Percentiles rank a stretch among this genome's conserved stretches.
phyloP scores from a whole-genome alignment of 92 coral and sea anemone genomes.

The Paragorgia papillata region DNA sequence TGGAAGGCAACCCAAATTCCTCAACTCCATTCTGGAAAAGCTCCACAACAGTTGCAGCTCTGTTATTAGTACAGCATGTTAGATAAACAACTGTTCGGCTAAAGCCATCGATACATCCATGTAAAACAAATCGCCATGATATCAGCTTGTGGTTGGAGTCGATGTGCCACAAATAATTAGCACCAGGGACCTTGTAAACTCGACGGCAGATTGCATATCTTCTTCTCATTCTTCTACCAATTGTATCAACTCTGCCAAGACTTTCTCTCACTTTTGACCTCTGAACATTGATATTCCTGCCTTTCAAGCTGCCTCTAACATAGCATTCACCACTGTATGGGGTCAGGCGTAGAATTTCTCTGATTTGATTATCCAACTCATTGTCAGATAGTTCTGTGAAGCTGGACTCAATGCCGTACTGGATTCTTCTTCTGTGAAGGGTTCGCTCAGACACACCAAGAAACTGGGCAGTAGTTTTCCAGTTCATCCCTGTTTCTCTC shows the following conservation, averaged over 20 bases:
- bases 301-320: conserved; percentile 34
- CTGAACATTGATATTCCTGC: conserved; percentile 12
- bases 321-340: conserved; percentile 64
- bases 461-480: conserved; percentile 54
- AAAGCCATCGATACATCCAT: conserved; percentile 48
- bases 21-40: conserved; percentile 44
- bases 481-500: conserved; percentile 65
- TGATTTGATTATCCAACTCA: conserved; percentile 40
- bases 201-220: conserved; percentile 51
- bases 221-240: conserved; percentile 16
- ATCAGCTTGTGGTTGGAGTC: conserved; percentile 46
- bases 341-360: no score
- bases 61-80: conserved; percentile 29
- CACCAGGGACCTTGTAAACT: conserved; percentile 38
- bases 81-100: conserved; percentile 38
- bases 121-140: conserved; percentile 36
- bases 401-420: conserved; percentile 13
- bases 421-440: conserved; percentile 8
- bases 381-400: conserved; percentile 22
- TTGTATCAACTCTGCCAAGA: conserved; percentile 12
- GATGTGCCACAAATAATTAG: conserved; percentile 42
- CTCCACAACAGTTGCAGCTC: conserved; percentile 36
- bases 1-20: conserved; percentile 59
- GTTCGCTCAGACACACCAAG: conserved; percentile 41
- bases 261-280: conserved; percentile 30